Evolutionary conservation across 1,140 invertebrate species (phyloP).

Genomic region (Chlorops oryzae): DNA sequence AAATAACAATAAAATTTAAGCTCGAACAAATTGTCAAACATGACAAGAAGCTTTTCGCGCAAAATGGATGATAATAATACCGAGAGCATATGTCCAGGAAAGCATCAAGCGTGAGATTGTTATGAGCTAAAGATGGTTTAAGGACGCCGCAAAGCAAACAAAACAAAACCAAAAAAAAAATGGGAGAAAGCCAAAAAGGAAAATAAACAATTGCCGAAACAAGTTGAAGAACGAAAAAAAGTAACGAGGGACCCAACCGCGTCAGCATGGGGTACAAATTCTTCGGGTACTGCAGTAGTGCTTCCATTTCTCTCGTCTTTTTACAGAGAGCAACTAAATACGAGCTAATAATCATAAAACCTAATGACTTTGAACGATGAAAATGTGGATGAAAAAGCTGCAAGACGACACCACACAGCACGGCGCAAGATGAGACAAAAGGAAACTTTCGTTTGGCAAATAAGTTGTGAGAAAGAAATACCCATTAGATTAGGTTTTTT

Average conservation of each 20-base stretch:
- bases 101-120: slow-evolving; percentile 46
- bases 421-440: too few species aligned
- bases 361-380: slow-evolving; percentile 47
- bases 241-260: slow-evolving; percentile 7
- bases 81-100: slow-evolving; percentile 16
- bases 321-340: slow-evolving; percentile 22
- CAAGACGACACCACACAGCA: too few species aligned
- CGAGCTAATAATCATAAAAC: slow-evolving; percentile 49
- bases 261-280: too few species aligned
- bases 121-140: slow-evolving; percentile 32
- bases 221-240: slow-evolving; percentile 16
- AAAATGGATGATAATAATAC: neutral
- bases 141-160: neutral
- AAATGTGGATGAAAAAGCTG: slow-evolving; percentile 20
- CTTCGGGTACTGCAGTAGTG: too few species aligned
- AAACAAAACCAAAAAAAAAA: slow-evolving; percentile 2
- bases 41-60: too few species aligned
- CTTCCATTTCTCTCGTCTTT: too few species aligned
- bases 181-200: neutral
- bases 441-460: too few species aligned
- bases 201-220: neutral
- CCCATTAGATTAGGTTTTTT: too few species aligned
- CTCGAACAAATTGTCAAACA: too few species aligned
- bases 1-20: too few species aligned
- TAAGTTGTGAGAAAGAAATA: too few species aligned